A percentile compares a stretch with the other conserved stretches of the same genome.
Evolutionary conservation across 2,888 invertebrate species (phyloP).

Genomic region (Creontiades dilutus): DNA sequence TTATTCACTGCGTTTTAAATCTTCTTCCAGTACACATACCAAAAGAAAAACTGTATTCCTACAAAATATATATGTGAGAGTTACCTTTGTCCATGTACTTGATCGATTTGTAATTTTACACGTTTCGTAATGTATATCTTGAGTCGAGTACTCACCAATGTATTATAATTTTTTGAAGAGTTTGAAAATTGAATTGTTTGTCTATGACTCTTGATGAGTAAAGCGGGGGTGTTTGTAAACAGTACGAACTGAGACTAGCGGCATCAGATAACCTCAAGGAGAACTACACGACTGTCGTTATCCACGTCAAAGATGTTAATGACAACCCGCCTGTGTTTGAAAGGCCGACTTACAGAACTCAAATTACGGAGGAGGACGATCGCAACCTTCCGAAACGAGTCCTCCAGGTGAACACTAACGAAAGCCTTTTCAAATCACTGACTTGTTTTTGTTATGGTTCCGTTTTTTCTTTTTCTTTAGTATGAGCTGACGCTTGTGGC

Average conservation of each 20-base stretch:
- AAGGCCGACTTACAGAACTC: slow-evolving; percentile 94
- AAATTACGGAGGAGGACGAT: slow-evolving; percentile 97
- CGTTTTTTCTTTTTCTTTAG: slow-evolving; percentile 80
- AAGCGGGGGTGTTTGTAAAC: slow-evolving; percentile 75
- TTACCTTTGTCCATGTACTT: no score
- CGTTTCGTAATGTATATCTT: no score
- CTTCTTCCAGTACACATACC: no score
- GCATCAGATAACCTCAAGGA: slow-evolving; percentile 98
- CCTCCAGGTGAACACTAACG: slow-evolving; percentile 83
- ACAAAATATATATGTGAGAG: no score
- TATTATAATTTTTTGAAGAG: background rate
- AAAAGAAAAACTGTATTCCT: no score
- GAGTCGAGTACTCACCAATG: no score
- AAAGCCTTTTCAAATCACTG: slow-evolving; percentile 54
- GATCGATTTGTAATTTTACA: no score
- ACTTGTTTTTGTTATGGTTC: slow-evolving; percentile 67
- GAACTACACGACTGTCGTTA: slow-evolving; percentile 97
- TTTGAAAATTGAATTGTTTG: background rate
- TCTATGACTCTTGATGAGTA: background rate
- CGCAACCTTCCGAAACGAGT: slow-evolving; percentile 95
- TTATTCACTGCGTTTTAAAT: no score
- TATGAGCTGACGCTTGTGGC: slow-evolving; percentile 93
- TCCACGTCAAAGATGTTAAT: slow-evolving; percentile 98
- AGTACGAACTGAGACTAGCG: slow-evolving; percentile 96
- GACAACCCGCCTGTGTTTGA: slow-evolving; percentile 99